These are phyloP conservation scores for Ptilodon capucinus DNA, from an alignment of 2,888 invertebrate species.

Conservation along the genomic window DNA sequence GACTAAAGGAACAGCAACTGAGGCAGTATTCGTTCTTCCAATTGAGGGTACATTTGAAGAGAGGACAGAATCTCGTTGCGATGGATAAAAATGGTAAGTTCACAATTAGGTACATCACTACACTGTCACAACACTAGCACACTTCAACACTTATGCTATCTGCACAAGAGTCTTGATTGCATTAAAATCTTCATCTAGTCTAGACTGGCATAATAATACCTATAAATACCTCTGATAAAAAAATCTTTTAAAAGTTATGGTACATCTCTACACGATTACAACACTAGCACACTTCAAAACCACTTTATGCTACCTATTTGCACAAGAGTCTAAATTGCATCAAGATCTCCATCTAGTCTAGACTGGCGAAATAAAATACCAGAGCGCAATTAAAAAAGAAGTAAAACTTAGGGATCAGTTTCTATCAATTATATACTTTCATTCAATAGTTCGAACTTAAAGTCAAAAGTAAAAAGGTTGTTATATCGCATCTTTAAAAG, in stretches of 20 bases:
- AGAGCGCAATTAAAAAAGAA: too few relatives aligned
- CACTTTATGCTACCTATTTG: neutral
- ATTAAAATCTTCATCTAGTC: too few relatives aligned
- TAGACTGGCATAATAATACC: too few relatives aligned
- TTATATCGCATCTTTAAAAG: too few relatives aligned
- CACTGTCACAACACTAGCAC: slow-evolving; percentile 14
- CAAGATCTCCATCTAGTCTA: too few relatives aligned
- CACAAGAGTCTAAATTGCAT: neutral
- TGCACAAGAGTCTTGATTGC: slow-evolving; percentile 2
- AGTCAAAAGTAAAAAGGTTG: too few relatives aligned
- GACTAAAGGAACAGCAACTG: slow-evolving; percentile 87
- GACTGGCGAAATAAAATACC: too few relatives aligned
- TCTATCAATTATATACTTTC: too few relatives aligned
- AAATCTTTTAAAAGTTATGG: too few relatives aligned
- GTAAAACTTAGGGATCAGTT: too few relatives aligned
- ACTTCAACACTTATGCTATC: slow-evolving; percentile 2
- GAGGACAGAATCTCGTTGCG: slow-evolving; percentile 94
- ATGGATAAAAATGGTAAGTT: slow-evolving; percentile 96
- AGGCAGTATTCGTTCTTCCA: slow-evolving; percentile 96
- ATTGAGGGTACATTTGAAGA: slow-evolving; percentile 92
- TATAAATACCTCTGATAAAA: too few relatives aligned
- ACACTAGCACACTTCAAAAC: neutral
- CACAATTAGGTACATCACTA: neutral
- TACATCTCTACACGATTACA: neutral
- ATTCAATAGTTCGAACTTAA: too few relatives aligned